Evolutionary conservation across 2,888 invertebrate species (phyloP).

Genomic region (Xestobium rufovillosum): DNA sequence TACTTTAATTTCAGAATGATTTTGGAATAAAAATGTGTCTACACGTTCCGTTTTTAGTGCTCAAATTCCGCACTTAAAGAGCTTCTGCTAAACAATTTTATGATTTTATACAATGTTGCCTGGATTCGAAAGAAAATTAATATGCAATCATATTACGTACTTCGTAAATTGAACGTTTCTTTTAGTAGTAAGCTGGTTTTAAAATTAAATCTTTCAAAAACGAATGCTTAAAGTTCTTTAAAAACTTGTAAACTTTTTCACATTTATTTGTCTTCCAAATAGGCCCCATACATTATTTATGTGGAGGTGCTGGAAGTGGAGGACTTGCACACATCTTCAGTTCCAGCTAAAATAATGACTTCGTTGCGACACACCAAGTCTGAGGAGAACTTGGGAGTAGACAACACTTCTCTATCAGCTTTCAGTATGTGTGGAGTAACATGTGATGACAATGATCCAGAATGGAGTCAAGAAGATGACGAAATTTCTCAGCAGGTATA

Average conservation of each 20-base stretch:
- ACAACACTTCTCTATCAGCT: slow-evolving; percentile 40
- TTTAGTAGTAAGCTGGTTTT: too few relatives aligned
- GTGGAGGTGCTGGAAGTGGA: slow-evolving; percentile 91
- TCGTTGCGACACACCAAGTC: slow-evolving; percentile 86
- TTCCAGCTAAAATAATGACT: slow-evolving; percentile 84
- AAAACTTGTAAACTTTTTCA: slow-evolving; percentile 3
- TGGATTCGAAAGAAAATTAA: too few relatives aligned
- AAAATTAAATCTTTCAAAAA: too few relatives aligned
- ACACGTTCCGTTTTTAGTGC: too few relatives aligned
- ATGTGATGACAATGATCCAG: slow-evolving; percentile 53
- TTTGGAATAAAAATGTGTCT: too few relatives aligned
- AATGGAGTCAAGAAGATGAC: slow-evolving; percentile 95
- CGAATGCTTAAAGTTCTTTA: background rate
- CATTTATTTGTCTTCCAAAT: slow-evolving; percentile 19
- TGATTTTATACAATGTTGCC: too few relatives aligned
- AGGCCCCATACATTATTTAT: slow-evolving; percentile 97
- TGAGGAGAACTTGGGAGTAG: slow-evolving; percentile 72
- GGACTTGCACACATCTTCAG: slow-evolving; percentile 72
- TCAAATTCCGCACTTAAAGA: too few relatives aligned
- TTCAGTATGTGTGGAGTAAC: slow-evolving; percentile 50
- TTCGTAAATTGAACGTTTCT: too few relatives aligned
- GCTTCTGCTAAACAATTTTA: too few relatives aligned
- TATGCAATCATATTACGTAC: too few relatives aligned
- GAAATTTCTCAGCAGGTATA: slow-evolving; percentile 74
- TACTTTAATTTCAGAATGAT: too few relatives aligned